A percentile compares a stretch with the other conserved stretches of the same genome.
Evolutionary conservation across 2,113 vertebrate species (phyloP).

Genomic region (Gobio gobio): DNA sequence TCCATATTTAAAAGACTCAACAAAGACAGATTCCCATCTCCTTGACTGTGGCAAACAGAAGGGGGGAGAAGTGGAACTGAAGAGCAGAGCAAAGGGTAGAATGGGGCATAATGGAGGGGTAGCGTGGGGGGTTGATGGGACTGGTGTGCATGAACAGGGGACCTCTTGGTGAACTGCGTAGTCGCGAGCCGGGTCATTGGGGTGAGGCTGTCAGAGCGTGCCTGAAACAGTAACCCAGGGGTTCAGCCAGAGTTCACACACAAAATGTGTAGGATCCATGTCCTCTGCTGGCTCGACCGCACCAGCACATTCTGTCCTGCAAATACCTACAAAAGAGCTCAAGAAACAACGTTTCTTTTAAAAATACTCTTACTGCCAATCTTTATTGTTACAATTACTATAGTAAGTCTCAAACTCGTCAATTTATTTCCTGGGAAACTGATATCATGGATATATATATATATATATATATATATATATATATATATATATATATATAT

Average conservation of each 20-base stretch:
- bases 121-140: slow-evolving; percentile 52
- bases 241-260: slow-evolving; percentile 95
- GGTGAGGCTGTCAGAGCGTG: slow-evolving; percentile 82
- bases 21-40: slow-evolving; percentile 64
- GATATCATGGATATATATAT: neutral
- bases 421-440: neutral
- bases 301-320: slow-evolving; percentile 31
- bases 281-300: slow-evolving; percentile 70
- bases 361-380: neutral
- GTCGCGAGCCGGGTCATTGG: slow-evolving; percentile 87
- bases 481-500: too few relatives aligned
- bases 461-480: too few relatives aligned
- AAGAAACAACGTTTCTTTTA: neutral
- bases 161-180: slow-evolving; percentile 85
- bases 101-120: slow-evolving; percentile 49
- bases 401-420: neutral
- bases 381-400: neutral
- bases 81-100: slow-evolving; percentile 59
- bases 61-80: slow-evolving; percentile 64
- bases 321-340: slow-evolving; percentile 18
- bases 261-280: slow-evolving; percentile 79
- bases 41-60: slow-evolving; percentile 66
- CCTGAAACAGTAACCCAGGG: slow-evolving; percentile 81
- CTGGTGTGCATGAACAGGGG: slow-evolving; percentile 73
- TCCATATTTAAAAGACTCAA: slow-evolving; percentile 59